These are phyloP conservation scores for Drymodes brunneopygia DNA, from an alignment of 2,113 vertebrate genomes.

Conservation along the genomic window DNA sequence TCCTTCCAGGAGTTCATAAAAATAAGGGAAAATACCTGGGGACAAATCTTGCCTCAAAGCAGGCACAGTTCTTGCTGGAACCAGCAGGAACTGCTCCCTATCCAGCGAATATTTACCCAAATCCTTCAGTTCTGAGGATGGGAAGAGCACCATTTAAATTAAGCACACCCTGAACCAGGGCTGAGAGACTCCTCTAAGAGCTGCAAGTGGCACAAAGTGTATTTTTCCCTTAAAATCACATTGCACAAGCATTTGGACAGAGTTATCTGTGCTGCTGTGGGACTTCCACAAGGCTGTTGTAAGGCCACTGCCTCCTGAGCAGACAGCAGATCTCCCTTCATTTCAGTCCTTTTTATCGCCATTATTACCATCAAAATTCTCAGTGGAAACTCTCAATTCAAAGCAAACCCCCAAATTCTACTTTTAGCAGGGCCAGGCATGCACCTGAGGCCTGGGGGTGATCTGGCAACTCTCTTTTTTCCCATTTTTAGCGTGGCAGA, in stretches of 20 bases:
- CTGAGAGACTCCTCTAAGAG: neutral
- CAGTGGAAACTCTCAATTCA: neutral
- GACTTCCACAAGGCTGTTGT: neutral
- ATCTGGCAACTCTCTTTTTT: neutral
- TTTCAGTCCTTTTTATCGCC: neutral
- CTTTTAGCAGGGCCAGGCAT: neutral
- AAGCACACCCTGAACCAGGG: neutral
- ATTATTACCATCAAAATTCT: neutral
- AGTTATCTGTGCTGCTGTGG: neutral
- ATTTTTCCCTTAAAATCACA: neutral
- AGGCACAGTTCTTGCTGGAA: neutral
- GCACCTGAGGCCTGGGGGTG: fast-evolving
- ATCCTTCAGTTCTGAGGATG: neutral
- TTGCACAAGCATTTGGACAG: neutral
- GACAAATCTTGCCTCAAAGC: neutral
- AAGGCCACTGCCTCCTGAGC: neutral
- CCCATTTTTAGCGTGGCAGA: neutral
- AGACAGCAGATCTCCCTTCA: neutral
- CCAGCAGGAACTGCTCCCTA: neutral
- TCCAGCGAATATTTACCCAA: neutral
- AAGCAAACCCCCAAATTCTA: neutral
- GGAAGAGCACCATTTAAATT: neutral
- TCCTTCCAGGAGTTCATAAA: neutral
- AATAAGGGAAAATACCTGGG: neutral
- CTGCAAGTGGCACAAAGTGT: neutral